These are phyloP conservation scores for Candoia aspera DNA, from an alignment of 2,113 vertebrate species.

Conservation along the genomic window DNA sequence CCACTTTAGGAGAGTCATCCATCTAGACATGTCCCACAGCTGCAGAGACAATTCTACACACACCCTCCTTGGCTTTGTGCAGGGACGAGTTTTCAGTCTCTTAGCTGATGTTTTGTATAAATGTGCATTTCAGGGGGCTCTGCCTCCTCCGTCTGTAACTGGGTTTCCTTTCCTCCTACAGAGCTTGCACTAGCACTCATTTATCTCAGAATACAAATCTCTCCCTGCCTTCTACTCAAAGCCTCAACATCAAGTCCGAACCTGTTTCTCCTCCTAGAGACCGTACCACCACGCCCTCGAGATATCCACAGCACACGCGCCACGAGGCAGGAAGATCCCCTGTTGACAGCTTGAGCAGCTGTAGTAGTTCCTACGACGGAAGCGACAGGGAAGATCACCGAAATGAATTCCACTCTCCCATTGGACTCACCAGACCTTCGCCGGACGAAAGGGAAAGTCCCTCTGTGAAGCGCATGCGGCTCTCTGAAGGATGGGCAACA, in stretches of 20 bases:
- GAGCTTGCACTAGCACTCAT: constrained; percentile 99
- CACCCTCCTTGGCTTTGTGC: background rate
- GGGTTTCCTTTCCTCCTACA: constrained; percentile 98
- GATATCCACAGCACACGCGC: constrained; percentile 90
- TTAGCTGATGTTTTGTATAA: constrained; percentile 70
- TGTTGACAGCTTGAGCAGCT: constrained; percentile 98
- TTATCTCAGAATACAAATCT: constrained; percentile 99
- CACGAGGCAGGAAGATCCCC: constrained; percentile 98
- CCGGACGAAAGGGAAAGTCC: constrained; percentile 97
- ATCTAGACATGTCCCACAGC: background rate
- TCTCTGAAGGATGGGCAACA: constrained; percentile 99
- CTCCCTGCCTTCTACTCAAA: constrained; percentile 99
- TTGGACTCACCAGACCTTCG: constrained; percentile 94
- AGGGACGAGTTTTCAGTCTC: constrained; percentile 52
- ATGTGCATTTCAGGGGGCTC: constrained; percentile 79
- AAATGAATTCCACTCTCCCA: constrained; percentile 97
- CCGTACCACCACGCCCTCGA: constrained; percentile 94
- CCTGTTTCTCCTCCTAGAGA: constrained; percentile 99
- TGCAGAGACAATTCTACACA: background rate
- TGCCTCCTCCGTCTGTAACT: constrained; percentile 90
- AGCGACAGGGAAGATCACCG: constrained; percentile 97
- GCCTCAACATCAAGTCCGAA: constrained; percentile 99
- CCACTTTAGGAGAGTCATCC: background rate
- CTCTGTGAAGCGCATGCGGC: constrained; percentile 96
- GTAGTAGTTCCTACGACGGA: constrained; percentile 97